phyloP scores from a whole-genome alignment of 37 sponge, comb jelly and placozoan genomes.

The Tethya wilhelma region DNA sequence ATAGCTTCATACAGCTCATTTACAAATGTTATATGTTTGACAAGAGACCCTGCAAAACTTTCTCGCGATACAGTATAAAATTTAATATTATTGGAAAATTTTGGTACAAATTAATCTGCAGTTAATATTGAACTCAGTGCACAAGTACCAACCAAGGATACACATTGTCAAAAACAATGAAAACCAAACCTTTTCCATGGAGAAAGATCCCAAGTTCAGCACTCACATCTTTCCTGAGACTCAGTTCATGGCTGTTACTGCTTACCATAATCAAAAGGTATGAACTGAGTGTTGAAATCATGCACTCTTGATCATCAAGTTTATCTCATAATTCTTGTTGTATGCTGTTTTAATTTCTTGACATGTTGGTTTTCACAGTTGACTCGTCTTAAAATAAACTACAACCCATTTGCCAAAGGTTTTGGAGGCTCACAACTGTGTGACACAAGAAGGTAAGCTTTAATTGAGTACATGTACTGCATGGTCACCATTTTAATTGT shows the following conservation, averaged over 20 bases:
- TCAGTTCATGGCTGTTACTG: slow-evolving; percentile 96
- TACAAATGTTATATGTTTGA: too few relatives aligned
- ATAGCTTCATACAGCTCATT: too few relatives aligned
- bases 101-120: too few relatives aligned
- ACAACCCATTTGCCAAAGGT: slow-evolving; percentile 98
- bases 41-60: too few relatives aligned
- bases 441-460: slow-evolving; percentile 59
- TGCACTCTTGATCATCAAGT: too few relatives aligned
- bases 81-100: too few relatives aligned
- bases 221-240: slow-evolving; percentile 95
- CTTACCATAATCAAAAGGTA: slow-evolving; percentile 99
- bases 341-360: too few relatives aligned
- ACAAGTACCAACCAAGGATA: not conserved
- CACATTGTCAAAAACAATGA: slow-evolving; percentile 28
- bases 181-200: slow-evolving; percentile 31
- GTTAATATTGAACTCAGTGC: slow-evolving; percentile 28
- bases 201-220: slow-evolving; percentile 71
- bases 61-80: too few relatives aligned
- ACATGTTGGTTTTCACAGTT: slow-evolving; percentile 83
- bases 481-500: too few relatives aligned
- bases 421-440: slow-evolving; percentile 91
- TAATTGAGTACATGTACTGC: too few relatives aligned
- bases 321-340: too few relatives aligned
- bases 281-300: too few relatives aligned
- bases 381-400: slow-evolving; percentile 95